These are phyloP conservation scores for Odobenus rosmarus DNA, from an alignment of 2,113 vertebrate species.

Conservation along the genomic window DNA sequence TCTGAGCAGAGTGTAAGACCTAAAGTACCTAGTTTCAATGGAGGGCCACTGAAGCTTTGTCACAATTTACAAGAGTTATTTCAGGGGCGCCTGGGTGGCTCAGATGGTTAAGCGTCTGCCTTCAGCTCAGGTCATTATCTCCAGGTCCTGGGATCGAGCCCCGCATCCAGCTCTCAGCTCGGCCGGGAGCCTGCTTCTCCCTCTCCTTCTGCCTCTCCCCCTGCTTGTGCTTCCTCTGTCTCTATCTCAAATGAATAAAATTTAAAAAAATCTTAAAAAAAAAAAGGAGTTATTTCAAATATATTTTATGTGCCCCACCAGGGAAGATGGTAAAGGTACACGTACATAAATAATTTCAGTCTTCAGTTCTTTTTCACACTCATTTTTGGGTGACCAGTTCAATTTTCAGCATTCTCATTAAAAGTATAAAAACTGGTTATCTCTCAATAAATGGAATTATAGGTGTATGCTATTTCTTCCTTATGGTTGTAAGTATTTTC, in stretches of 20 bases:
- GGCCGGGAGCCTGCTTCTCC: too few species aligned
- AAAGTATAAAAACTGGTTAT: conserved; percentile 15
- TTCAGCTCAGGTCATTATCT: too few species aligned
- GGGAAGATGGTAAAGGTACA: neutral
- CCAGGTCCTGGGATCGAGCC: too few species aligned
- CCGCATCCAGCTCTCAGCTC: too few species aligned
- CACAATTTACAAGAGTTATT: neutral
- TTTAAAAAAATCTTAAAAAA: too few species aligned
- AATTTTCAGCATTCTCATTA: conserved; percentile 34
- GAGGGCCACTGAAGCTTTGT: neutral
- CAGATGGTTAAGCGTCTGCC: too few species aligned
- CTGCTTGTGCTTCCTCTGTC: too few species aligned
- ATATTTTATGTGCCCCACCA: neutral
- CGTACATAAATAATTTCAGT: neutral
- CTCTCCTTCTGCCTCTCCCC: too few species aligned
- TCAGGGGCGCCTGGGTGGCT: too few species aligned
- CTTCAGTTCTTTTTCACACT: neutral
- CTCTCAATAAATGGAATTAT: neutral
- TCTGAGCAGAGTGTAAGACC: neutral
- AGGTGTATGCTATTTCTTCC: neutral
- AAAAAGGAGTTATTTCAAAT: neutral
- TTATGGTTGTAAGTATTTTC: neutral
- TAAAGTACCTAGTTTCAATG: neutral
- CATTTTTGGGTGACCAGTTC: neutral
- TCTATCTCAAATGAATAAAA: too few species aligned